These are phyloP conservation scores for Spodoptera exigua DNA, from an alignment of 2,888 invertebrate genomes.

Conservation along the genomic window DNA sequence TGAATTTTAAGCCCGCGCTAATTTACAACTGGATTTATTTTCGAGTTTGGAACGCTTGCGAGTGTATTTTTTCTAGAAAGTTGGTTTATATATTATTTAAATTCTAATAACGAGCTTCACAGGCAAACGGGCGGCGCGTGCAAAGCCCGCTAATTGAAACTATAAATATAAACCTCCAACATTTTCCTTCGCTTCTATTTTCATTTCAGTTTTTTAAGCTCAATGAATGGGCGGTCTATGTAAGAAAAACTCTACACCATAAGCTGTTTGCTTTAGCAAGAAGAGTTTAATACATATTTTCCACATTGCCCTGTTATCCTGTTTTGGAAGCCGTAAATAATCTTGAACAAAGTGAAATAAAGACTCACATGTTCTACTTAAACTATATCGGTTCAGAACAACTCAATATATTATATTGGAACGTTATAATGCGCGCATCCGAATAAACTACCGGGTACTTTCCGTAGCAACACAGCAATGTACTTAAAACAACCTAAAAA, in stretches of 20 bases:
- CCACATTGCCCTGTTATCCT: slow-evolving; percentile 48
- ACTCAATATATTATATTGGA: slow-evolving; percentile 42
- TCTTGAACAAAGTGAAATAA: slow-evolving; percentile 63
- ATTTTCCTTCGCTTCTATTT: slow-evolving; percentile 76
- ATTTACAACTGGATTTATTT: slow-evolving; percentile 69
- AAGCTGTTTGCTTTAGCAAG: slow-evolving; percentile 38
- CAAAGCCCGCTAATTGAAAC: slow-evolving; percentile 84
- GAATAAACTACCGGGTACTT: slow-evolving; percentile 59
- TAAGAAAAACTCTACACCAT: slow-evolving; percentile 59
- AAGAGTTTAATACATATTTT: slow-evolving; percentile 26
- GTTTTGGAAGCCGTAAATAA: slow-evolving; percentile 56
- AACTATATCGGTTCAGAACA: slow-evolving; percentile 34
- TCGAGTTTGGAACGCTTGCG: slow-evolving; percentile 45
- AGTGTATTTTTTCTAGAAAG: slow-evolving; percentile 59
- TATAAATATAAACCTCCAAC: slow-evolving; percentile 83
- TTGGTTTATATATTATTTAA: slow-evolving; percentile 61
- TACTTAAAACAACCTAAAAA: slow-evolving; percentile 77
- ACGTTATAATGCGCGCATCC: slow-evolving; percentile 60
- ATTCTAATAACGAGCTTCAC: slow-evolving; percentile 68
- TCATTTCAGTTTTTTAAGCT: slow-evolving; percentile 68
- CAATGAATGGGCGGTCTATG: slow-evolving; percentile 59
- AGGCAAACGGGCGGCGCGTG: slow-evolving; percentile 71
- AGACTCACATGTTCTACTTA: slow-evolving; percentile 66
- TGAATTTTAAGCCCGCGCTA: slow-evolving; percentile 75
- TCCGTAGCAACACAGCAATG: slow-evolving; percentile 72